Evolutionary conservation across 2,797 vertebrate species (phyloP).

Genomic region (Sternarchorhynchus goeldii): DNA sequence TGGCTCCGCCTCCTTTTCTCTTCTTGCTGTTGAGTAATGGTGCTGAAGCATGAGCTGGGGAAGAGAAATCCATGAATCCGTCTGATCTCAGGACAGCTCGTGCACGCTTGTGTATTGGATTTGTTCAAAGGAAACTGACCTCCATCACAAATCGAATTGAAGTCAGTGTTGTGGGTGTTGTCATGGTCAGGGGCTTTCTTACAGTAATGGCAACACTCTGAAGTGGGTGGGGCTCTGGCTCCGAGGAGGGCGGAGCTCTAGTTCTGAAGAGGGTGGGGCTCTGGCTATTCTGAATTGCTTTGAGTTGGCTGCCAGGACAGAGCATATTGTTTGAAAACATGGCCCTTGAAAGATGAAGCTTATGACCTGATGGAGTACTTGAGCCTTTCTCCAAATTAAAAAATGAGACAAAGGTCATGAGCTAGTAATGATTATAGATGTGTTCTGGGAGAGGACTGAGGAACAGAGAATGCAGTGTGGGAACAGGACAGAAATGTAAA

Average conservation of each 20-base stretch:
- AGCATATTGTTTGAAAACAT: no score
- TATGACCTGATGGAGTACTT: neutral
- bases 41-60: conserved; percentile 21
- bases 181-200: no score
- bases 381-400: no score
- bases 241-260: no score
- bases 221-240: no score
- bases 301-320: no score
- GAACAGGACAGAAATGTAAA: conserved; percentile 13
- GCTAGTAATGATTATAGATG: neutral
- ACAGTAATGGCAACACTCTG: no score
- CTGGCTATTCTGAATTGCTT: no score
- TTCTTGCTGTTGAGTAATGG: conserved; percentile 40
- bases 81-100: neutral
- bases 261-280: no score
- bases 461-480: conserved; percentile 4
- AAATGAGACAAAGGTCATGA: neutral
- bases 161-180: no score
- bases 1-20: conserved; percentile 39
- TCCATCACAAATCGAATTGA: no score
- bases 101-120: neutral
- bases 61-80: neutral
- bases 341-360: neutral
- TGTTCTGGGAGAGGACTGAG: conserved; percentile 22
- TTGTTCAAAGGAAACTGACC: neutral